phyloP scores from a whole-genome alignment of 1,140 invertebrate genomes.

The Aethina tumida region DNA sequence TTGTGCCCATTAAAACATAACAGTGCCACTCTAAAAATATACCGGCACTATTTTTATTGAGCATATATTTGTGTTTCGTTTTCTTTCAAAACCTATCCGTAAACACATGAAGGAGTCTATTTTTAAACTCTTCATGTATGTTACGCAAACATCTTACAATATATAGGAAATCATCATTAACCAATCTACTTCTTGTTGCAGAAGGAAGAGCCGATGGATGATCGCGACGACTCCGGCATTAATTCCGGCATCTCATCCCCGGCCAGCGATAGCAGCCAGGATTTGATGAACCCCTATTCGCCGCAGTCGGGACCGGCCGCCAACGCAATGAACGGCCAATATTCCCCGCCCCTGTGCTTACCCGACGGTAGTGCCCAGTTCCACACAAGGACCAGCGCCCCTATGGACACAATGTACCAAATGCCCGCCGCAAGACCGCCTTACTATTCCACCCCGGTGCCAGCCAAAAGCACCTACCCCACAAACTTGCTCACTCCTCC shows the following conservation, averaged over 20 bases:
- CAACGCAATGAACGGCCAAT: neutral
- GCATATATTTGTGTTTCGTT: too few species aligned
- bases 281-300: constrained; percentile 9
- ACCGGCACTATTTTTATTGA: too few species aligned
- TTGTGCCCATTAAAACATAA: too few species aligned
- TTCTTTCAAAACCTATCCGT: too few species aligned
- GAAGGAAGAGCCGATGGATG: constrained; percentile 34
- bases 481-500: neutral
- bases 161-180: too few species aligned
- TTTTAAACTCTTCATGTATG: too few species aligned
- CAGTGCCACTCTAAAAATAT: too few species aligned
- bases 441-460: constrained; percentile 15
- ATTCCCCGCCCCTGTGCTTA: neutral
- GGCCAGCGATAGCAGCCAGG: constrained; percentile 27
- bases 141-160: too few species aligned
- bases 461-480: neutral
- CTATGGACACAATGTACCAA: constrained; percentile 31
- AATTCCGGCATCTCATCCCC: constrained; percentile 31
- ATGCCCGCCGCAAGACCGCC: constrained; percentile 27
- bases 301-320: constrained; percentile 2
- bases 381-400: neutral
- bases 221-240: constrained; percentile 31
- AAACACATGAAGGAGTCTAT: too few species aligned
- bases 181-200: constrained; percentile 22
- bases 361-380: neutral